Percentiles rank a stretch among this genome's conserved stretches.
Conservation (phyloP, 2,797 vertebrate species). For the Kryptopterus vitreolus region DNA sequence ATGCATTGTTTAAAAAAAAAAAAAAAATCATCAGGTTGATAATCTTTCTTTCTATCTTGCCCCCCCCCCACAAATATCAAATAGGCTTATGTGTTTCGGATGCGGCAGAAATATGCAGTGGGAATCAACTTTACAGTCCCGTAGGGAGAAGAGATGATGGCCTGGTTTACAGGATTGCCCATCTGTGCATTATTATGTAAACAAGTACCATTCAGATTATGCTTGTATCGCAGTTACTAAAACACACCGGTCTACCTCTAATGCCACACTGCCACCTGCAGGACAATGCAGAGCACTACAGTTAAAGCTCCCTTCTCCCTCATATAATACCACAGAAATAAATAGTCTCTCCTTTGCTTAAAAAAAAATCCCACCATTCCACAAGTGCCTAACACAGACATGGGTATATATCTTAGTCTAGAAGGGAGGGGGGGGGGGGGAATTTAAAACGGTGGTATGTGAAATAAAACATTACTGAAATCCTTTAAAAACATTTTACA, state of each 20-base stretch:
- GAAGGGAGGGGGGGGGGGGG: constrained; percentile 36
- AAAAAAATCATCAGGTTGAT: not conserved
- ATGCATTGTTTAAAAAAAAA: not conserved
- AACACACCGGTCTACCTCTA: constrained; percentile 11
- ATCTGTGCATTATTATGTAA: constrained; percentile 60
- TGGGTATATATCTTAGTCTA: not conserved
- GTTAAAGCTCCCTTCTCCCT: constrained; percentile 37
- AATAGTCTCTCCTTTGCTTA: constrained; percentile 35
- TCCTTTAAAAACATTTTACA: constrained; percentile 63
- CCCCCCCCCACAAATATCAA: not conserved
- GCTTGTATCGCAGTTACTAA: constrained; percentile 32
- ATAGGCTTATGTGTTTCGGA: constrained; percentile 18
- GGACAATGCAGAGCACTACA: constrained; percentile 60
- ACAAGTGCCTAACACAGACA: constrained; percentile 38
- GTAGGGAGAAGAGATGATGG: constrained; percentile 12
- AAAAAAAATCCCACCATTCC: constrained; percentile 43
- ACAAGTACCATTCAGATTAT: constrained; percentile 54
- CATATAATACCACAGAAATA: constrained; percentile 49
- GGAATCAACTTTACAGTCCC: constrained; percentile 36
- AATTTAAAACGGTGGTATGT: not conserved
- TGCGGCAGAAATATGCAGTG: constrained; percentile 18
- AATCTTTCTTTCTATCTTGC: not conserved
- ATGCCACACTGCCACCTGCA: constrained; percentile 59
- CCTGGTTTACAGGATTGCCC: constrained; percentile 35
- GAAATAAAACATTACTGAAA: constrained; percentile 49